These are phyloP conservation scores for Formica exsecta DNA, from an alignment of 1,140 invertebrate species.

Conservation along the genomic window DNA sequence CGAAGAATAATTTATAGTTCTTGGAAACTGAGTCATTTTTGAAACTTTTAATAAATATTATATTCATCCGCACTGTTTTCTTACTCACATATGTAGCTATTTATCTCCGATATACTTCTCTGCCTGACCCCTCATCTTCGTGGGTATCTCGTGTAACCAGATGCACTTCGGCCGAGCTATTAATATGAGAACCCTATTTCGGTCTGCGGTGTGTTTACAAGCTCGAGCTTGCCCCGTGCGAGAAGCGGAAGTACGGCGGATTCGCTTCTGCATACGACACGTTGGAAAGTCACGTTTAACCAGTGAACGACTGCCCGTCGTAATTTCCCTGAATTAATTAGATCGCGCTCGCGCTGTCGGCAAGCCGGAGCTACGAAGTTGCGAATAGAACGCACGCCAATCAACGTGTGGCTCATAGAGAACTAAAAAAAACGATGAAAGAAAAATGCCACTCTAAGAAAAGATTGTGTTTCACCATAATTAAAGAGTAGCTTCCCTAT, in stretches of 20 bases:
- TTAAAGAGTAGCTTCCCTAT: neutral
- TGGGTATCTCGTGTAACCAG: constrained; percentile 55
- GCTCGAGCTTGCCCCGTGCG: constrained; percentile 39
- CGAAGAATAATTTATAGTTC: neutral
- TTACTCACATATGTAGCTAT: neutral
- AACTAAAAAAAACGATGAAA: neutral
- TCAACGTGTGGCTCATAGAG: neutral
- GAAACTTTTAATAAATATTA: constrained; percentile 4
- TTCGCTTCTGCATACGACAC: constrained; percentile 46
- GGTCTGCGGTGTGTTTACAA: constrained; percentile 71
- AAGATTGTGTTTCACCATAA: constrained; percentile 9
- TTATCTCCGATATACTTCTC: neutral
- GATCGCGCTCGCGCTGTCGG: constrained; percentile 12
- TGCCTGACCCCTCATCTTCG: constrained; percentile 15
- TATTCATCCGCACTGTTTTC: neutral
- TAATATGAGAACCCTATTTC: constrained; percentile 73
- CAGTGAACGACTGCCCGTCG: constrained; percentile 27
- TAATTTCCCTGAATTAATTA: constrained; percentile 57
- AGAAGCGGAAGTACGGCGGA: constrained; percentile 67
- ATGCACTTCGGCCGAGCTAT: constrained; percentile 71
- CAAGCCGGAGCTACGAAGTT: constrained; percentile 1
- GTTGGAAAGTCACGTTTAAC: constrained; percentile 56
- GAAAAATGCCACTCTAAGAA: constrained; percentile 1
- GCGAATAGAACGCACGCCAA: neutral
- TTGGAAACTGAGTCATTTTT: neutral